phyloP scores from a whole-genome alignment of 2,888 invertebrate genomes.

The Julus scandinavius region DNA sequence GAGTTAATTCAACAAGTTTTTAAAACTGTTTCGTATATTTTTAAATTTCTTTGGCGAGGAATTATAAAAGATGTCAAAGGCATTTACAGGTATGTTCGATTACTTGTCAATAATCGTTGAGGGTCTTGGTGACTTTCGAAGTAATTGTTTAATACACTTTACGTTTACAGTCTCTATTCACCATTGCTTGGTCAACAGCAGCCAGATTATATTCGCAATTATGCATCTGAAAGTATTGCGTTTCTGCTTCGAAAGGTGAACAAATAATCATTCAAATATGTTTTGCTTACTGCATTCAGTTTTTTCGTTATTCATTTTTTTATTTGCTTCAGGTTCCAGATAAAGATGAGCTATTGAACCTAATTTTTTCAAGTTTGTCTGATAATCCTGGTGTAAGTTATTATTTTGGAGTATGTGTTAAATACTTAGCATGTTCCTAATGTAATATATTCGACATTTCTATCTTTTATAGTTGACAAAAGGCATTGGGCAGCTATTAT shows the following conservation, averaged over 20 bases:
- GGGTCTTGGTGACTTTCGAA: neutral
- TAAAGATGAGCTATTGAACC: slow-evolving; percentile 77
- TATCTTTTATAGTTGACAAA: slow-evolving; percentile 71
- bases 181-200: slow-evolving; percentile 81
- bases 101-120: neutral
- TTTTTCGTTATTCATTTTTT: neutral
- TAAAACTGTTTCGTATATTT: slow-evolving; percentile 86
- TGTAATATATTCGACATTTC: neutral
- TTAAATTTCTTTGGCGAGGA: slow-evolving; percentile 87
- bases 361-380: slow-evolving; percentile 76
- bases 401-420: neutral
- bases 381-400: slow-evolving; percentile 74
- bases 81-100: slow-evolving; percentile 59
- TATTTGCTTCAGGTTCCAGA: slow-evolving; percentile 74
- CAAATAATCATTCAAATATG: neutral
- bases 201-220: slow-evolving; percentile 86
- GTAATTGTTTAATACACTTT: neutral
- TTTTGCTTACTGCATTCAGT: neutral
- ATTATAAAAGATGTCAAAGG: slow-evolving; percentile 61
- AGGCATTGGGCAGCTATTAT: slow-evolving; percentile 88
- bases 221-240: slow-evolving; percentile 96
- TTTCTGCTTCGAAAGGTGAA: slow-evolving; percentile 84
- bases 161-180: slow-evolving; percentile 59
- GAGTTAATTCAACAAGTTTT: slow-evolving; percentile 89
- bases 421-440: neutral